phyloP scores from a whole-genome alignment of 2,888 invertebrate genomes.

The Leptopilina drosophilae region DNA sequence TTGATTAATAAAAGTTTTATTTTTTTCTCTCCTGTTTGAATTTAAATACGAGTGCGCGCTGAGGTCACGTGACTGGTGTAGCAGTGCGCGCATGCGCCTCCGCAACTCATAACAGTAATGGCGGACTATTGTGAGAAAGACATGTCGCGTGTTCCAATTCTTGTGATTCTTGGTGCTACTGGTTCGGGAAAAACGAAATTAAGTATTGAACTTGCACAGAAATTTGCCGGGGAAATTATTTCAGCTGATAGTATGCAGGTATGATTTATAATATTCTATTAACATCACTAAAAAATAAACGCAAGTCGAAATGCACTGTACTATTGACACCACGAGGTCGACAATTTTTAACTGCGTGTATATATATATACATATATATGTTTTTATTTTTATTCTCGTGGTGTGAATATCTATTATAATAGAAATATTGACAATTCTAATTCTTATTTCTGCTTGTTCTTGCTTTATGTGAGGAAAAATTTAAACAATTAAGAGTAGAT shows the following conservation, averaged over 20 bases:
- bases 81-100: slow-evolving; percentile 54
- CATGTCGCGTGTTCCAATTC: slow-evolving; percentile 82
- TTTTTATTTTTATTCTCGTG: no score
- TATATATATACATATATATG: no score
- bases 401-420: no score
- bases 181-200: slow-evolving; percentile 98
- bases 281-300: no score
- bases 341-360: not conserved
- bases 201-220: slow-evolving; percentile 92
- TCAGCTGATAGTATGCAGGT: slow-evolving; percentile 99
- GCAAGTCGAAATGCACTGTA: no score
- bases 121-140: slow-evolving; percentile 59
- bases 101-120: slow-evolving; percentile 41
- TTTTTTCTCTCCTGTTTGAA: not conserved
- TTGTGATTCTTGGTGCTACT: slow-evolving; percentile 96
- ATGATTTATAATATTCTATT: slow-evolving; percentile 51
- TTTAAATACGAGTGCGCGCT: not conserved
- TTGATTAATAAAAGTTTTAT: not conserved
- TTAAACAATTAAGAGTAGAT: no score
- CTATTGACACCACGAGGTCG: slow-evolving; percentile 43
- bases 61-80: not conserved
- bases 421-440: no score
- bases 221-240: slow-evolving; percentile 93
- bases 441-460: no score
- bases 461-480: no score